A percentile compares a stretch with the other conserved stretches of the same genome.
phyloP scores from a whole-genome alignment of 2,797 vertebrate species.

The Phyllotis vaccarum region DNA sequence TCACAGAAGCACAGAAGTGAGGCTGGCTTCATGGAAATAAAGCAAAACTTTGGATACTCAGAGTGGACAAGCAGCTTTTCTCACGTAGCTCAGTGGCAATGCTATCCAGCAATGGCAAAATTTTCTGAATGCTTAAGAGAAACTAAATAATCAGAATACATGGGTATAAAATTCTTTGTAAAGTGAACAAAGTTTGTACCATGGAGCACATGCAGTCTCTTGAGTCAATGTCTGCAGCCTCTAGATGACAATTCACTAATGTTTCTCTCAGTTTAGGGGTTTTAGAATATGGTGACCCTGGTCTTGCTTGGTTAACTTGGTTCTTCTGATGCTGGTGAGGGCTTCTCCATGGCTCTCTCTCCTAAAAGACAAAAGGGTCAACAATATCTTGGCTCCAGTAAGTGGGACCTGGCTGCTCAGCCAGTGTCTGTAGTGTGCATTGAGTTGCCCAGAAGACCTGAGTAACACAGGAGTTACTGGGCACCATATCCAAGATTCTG shows the following conservation, averaged over 20 bases:
- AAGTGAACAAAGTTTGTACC: not conserved
- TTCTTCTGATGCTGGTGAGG: not conserved
- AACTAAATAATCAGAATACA: not conserved
- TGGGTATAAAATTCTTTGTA: not conserved
- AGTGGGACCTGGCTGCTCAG: not conserved
- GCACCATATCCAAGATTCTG: not conserved
- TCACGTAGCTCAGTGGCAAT: too few relatives aligned
- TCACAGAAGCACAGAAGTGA: rapidly evolving
- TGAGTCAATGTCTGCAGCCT: not conserved
- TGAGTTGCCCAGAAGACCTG: not conserved
- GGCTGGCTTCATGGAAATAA: not conserved
- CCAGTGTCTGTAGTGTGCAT: not conserved
- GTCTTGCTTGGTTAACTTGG: not conserved
- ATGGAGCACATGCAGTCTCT: not conserved
- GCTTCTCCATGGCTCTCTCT: not conserved
- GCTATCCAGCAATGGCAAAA: not conserved
- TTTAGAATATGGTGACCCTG: not conserved
- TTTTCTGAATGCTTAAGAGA: conserved; percentile 8
- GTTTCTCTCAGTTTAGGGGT: not conserved
- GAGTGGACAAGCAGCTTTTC: not conserved
- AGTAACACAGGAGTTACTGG: not conserved
- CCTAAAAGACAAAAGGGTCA: not conserved
- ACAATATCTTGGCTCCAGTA: not conserved
- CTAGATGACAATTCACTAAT: not conserved
- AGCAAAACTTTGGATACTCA: not conserved